These are phyloP conservation scores for Lasioglossum albipes DNA, from an alignment of 1,140 invertebrate species.

Conservation along the genomic window DNA sequence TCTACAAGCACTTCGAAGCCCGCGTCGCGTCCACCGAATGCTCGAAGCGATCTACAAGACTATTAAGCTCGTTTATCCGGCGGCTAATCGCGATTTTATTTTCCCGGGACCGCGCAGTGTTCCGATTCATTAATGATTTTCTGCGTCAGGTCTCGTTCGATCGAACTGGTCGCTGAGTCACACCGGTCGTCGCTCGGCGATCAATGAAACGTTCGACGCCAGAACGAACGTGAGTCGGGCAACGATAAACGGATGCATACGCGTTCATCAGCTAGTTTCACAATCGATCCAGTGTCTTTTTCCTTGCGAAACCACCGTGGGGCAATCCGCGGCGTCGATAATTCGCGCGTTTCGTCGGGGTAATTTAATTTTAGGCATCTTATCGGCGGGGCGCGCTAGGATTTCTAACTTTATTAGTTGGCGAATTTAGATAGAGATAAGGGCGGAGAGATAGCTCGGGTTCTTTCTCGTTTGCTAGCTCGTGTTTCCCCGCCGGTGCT, in stretches of 20 bases:
- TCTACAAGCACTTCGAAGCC: no score
- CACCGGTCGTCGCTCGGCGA: not conserved
- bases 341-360: not conserved
- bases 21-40: no score
- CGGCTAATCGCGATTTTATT: no score
- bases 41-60: no score
- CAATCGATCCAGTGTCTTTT: no score
- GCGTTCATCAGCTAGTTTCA: not conserved
- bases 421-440: slow-evolving; percentile 41
- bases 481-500: not conserved
- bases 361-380: slow-evolving; percentile 21
- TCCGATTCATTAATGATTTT: not conserved
- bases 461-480: not conserved
- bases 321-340: not conserved
- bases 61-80: no score
- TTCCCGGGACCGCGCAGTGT: not conserved
- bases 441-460: not conserved
- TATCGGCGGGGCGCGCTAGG: not conserved
- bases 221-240: not conserved
- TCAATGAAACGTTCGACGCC: not conserved
- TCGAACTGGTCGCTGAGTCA: not conserved
- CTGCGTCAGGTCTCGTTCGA: not conserved
- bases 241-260: not conserved
- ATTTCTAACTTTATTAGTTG: slow-evolving; percentile 28
- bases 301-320: no score